A percentile compares a stretch with the other conserved stretches of the same genome.
phyloP scores from a whole-genome alignment of 2,888 invertebrate species.

The Amphimallon solstitiale region DNA sequence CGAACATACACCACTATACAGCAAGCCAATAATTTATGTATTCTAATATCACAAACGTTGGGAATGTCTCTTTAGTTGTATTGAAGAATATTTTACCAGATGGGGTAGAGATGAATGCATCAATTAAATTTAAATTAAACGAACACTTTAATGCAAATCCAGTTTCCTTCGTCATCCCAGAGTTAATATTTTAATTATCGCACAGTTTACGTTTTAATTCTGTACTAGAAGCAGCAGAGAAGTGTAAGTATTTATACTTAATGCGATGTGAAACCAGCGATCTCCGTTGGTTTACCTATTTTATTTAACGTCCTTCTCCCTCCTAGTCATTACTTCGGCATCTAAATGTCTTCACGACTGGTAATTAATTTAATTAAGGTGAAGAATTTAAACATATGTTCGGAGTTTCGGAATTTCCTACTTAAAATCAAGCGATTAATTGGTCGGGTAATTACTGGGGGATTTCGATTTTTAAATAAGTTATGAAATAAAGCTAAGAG shows the following conservation, averaged over 20 bases:
- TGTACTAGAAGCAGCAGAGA: slow-evolving; percentile 4
- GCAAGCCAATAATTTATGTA: too few species aligned
- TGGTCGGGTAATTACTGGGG: slow-evolving; percentile 3
- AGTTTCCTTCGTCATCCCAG: slow-evolving; percentile 20
- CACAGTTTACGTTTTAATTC: slow-evolving; percentile 29
- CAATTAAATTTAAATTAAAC: slow-evolving; percentile 28
- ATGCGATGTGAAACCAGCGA: not conserved
- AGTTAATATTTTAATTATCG: slow-evolving; percentile 33
- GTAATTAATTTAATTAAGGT: slow-evolving; percentile 31
- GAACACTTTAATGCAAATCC: slow-evolving; percentile 23
- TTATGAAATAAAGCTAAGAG: slow-evolving; percentile 8
- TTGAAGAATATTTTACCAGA: slow-evolving; percentile 1
- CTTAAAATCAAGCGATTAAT: slow-evolving; percentile 20
- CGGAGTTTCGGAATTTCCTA: slow-evolving; percentile 28
- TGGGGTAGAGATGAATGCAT: not conserved
- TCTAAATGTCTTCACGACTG: slow-evolving; percentile 30
- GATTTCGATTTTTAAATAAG: slow-evolving; percentile 14
- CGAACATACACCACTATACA: too few species aligned
- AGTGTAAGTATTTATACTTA: slow-evolving; percentile 21
- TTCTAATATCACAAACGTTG: too few species aligned
- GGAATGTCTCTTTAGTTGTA: slow-evolving; percentile 1
- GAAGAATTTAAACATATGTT: slow-evolving; percentile 31
- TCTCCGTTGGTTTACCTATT: not conserved
- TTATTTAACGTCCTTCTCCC: not conserved
- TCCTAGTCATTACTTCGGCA: slow-evolving; percentile 26